phyloP scores from a whole-genome alignment of 2,113 vertebrate species.

The zebrafish (Danio rerio) region GRCz12tu NC_133179.1:23473501-23474000 shows the following conservation, averaged over 20 bases:
- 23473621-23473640: no score
- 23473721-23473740: no score
- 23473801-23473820: constrained; percentile 94
- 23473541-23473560: no score
- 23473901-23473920: constrained; percentile 93
- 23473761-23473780: constrained; percentile 85
- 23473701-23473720: no score
- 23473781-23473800: constrained; percentile 90
- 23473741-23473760: background rate
- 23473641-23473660: no score
- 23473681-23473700: no score
- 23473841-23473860: constrained; percentile 99
- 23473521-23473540: no score
- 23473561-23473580: no score
- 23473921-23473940: constrained; percentile 90
- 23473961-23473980: constrained; percentile 98
- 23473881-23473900: constrained; percentile 92
- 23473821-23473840: constrained; percentile 93
- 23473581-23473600: no score
- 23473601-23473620: no score
- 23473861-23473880: constrained; percentile 96
- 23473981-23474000: background rate
- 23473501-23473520: no score
- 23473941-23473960: constrained; percentile 96
- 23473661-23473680: no score